These are phyloP conservation scores for Anastrepha ludens DNA, from an alignment of 1,140 invertebrate species.

Conservation along the genomic window DNA sequence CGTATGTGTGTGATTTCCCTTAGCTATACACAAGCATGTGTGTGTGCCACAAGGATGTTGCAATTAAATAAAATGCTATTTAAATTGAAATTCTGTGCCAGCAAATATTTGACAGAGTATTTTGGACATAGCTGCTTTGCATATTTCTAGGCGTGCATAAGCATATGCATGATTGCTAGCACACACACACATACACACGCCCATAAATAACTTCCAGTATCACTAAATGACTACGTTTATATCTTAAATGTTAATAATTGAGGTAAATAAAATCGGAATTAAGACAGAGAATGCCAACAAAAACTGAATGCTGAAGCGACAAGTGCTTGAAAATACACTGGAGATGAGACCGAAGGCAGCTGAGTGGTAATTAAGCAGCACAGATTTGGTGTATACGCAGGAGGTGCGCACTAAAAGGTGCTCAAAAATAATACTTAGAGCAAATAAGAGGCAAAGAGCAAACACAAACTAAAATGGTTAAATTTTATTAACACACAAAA, in stretches of 20 bases:
- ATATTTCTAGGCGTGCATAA: constrained; percentile 7
- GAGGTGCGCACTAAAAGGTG: not conserved
- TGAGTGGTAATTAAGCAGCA: not conserved
- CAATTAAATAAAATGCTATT: constrained; percentile 37
- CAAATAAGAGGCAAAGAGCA: not conserved
- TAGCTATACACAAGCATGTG: not conserved
- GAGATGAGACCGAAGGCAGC: not conserved
- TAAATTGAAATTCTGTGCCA: constrained; percentile 33
- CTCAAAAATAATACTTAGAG: not conserved
- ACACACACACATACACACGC: not conserved
- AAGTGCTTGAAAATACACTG: not conserved
- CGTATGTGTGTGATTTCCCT: not conserved
- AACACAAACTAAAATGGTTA: not conserved
- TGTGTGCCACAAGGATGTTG: not conserved
- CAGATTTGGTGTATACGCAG: not conserved
- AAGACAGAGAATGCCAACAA: not conserved
- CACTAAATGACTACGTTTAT: constrained; percentile 7
- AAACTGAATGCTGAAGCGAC: not conserved
- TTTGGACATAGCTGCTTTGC: constrained; percentile 6
- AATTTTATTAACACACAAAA: not conserved
- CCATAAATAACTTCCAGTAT: not conserved
- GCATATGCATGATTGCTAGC: not conserved
- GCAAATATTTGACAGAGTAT: constrained; percentile 27
- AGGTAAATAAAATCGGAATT: constrained; percentile 2
- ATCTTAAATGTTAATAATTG: not conserved